These are phyloP conservation scores for Guaruba guarouba DNA, from an alignment of 2,113 vertebrate species.

Conservation along the genomic window DNA sequence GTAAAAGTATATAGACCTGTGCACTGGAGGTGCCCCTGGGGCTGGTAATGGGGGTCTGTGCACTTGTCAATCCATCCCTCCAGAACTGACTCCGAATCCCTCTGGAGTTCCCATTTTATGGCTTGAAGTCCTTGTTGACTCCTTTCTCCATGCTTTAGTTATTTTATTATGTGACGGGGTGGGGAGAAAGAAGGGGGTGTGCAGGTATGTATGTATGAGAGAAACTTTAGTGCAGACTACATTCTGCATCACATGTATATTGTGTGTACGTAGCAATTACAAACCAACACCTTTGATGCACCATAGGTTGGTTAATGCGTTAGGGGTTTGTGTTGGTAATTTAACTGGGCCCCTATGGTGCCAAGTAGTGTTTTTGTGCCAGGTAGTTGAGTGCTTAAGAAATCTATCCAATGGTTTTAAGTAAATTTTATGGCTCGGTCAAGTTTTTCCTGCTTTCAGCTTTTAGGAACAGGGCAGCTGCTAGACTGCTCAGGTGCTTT, in stretches of 20 bases:
- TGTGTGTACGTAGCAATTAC: neutral
- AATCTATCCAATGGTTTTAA: constrained; percentile 33
- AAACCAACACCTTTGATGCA: neutral
- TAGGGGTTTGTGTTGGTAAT: neutral
- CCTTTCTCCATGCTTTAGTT: neutral
- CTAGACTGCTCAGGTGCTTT: neutral
- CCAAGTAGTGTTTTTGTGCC: constrained; percentile 30
- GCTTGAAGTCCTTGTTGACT: neutral
- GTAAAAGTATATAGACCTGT: neutral
- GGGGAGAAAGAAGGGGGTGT: rapidly evolving
- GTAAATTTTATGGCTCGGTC: constrained; percentile 6
- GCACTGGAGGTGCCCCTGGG: neutral
- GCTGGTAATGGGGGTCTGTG: neutral
- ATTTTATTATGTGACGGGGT: neutral
- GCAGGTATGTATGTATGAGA: neutral
- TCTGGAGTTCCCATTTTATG: neutral
- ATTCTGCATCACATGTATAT: neutral
- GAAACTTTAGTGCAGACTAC: neutral
- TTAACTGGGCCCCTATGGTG: neutral
- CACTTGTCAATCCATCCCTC: neutral
- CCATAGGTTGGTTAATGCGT: neutral
- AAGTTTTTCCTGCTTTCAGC: constrained; percentile 26
- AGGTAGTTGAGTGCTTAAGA: constrained; percentile 48
- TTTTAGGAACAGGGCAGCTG: constrained; percentile 27
- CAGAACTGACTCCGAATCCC: neutral